Base-by-base conservation (phyloP, 1,140 invertebrate species). In the Drosophila orosa region DNA sequence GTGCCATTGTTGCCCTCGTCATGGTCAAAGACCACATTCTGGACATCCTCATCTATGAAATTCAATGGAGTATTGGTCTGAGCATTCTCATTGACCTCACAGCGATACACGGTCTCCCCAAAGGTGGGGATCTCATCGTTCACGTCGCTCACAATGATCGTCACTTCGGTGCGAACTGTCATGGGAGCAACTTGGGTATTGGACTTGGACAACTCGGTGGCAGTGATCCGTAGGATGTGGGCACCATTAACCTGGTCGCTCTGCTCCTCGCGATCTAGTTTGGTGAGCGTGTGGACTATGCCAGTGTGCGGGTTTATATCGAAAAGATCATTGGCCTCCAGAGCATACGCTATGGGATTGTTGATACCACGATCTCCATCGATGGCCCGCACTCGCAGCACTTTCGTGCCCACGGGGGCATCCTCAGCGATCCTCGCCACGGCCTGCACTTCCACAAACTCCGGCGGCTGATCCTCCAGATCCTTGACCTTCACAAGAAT, bases 1-100 rank as follows among this genome's bases (percentile, higher is more conserved):
- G 97, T 98, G 17, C 97, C 97, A 93, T 99, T 99, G 69, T 95
- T 96, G 25, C 98, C 98, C 95, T 98, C 95, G 93, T 99, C 98
- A 91, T 97, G 96, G 93, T 99, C 98, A 92, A 95, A 98, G 2
- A 98, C 97, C 93, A 98, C 96, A 52, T 98, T 96, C 55, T 96
- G 92, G 12, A 95, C 94, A 83, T 96, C 95, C 84, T 95, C 95
- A 19, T 96, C 95, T 10, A 97, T 93, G 78, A 99, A 98, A 55
- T 95, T 97, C 2, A 98, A 94, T 0, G 98, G 97, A 5, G 97
- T 98, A 84, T 97, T 98, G 61, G 95, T 94, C 78, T 97, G 97
- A 47, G 97, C 95, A 93, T 98, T 98, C 93, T 99, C 98, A 42
- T 96, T 95, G 33, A 99, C 95, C 93, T 98, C 97, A 29, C 97